Base-by-base conservation (phyloP, 2,797 vertebrate genomes). In the Liasis olivaceus region DNA sequence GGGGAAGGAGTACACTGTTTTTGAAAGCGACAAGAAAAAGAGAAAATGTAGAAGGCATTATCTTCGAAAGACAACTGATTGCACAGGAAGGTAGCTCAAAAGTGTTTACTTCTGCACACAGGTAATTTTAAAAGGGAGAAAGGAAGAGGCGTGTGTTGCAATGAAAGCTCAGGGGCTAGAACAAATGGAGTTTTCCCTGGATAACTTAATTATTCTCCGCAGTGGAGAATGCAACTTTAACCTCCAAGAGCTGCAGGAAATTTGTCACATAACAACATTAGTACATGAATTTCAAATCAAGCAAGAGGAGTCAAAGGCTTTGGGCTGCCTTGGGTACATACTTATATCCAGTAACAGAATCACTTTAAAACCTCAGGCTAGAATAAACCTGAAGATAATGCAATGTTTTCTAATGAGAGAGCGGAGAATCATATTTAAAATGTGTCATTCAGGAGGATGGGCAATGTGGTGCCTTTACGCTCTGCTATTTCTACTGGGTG, bases 251-350 rank as follows among this genome's bases (percentile, higher is more conserved):
- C 42, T 92, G 89, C 14, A 92, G 62, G 20, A 59, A 93, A 88
- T 92, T 89, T 95, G 17, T 66, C 94, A 26, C 88, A 36, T 72
- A 89, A 63, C 64, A 94, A 8, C 24, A 69, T 90, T 95, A 95
- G 93, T 51, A 90, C 2, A 90, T 91, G 12, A 5, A 58, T 96
- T 97, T 95, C 91, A 93, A 93, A 95, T 93, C 47, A 94, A 92
- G 88, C 87, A 63, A 91, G 51, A 56, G 92, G 90, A 96, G 15
- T 1, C 1, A 94, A 54, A 85, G 54, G 2, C 88, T 72, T 92
- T n/a, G 59, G 93, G 93, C 47, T 88, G 93, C 84, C 13, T 85
- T 4, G 42, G 22, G 85, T 93, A 26, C 59, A 81, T 91, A 36
- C 28, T 95, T 95, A 87, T 88, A 93, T 93, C 87, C 60, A 90